Evolutionary conservation across 2,113 vertebrate genomes (phyloP).

Genomic region (Connochaetes taurinus): DNA sequence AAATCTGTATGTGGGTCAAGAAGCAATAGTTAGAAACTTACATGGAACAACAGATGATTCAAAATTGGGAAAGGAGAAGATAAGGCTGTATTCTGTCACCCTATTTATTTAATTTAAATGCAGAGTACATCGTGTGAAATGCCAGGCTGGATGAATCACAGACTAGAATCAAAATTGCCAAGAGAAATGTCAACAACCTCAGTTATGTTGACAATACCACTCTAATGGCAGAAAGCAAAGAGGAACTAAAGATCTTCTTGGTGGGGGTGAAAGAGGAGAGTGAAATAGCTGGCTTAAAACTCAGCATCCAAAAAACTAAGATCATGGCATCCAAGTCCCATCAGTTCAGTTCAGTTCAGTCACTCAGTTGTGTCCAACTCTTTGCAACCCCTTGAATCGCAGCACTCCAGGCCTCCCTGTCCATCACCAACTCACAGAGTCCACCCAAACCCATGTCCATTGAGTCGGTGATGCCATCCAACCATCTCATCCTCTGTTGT

Average conservation of each 20-base stretch:
- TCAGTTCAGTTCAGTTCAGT: background rate
- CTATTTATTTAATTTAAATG: background rate
- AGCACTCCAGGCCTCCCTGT: too few relatives aligned
- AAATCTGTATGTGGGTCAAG: background rate
- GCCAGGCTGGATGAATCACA: background rate
- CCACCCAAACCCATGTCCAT: too few relatives aligned
- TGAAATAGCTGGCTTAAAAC: background rate
- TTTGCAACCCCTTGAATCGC: fast-evolving
- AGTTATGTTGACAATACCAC: background rate
- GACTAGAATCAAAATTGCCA: background rate
- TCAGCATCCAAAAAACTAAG: background rate
- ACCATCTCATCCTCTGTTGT: too few relatives aligned
- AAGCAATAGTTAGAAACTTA: background rate
- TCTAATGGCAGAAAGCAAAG: background rate
- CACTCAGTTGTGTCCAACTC: too few relatives aligned
- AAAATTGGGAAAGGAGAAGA: background rate
- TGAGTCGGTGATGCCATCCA: fast-evolving
- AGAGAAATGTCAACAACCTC: background rate
- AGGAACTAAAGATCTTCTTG: background rate
- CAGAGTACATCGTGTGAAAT: background rate
- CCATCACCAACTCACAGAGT: too few relatives aligned
- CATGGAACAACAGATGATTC: background rate
- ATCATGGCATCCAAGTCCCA: fast-evolving
- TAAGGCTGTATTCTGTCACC: background rate
- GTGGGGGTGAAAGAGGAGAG: background rate